Conservation (phyloP, 2,113 vertebrate genomes). For the Eira barbara region DNA sequence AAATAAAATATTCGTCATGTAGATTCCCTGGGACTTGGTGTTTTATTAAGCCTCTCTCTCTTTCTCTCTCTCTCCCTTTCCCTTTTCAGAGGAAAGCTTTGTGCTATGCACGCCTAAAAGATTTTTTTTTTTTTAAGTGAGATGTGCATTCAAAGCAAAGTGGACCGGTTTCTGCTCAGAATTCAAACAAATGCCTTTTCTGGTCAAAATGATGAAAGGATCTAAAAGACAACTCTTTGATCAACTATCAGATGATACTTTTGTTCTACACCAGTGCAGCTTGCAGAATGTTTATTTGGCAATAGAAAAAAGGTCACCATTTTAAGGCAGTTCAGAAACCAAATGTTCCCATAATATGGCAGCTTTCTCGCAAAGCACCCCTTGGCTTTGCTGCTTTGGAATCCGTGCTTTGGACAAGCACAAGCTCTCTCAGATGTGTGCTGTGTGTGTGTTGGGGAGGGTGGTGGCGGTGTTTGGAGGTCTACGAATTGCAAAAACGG, state of each 20-base stretch:
- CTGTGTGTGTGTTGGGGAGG: background rate
- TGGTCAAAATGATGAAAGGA: slow-evolving; percentile 43
- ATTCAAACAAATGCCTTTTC: slow-evolving; percentile 39
- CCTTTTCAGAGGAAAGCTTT: background rate
- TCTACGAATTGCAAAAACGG: background rate
- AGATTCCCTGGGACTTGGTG: slow-evolving; percentile 41
- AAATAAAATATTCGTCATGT: slow-evolving; percentile 56
- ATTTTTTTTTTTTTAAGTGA: background rate
- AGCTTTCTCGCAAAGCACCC: slow-evolving; percentile 66
- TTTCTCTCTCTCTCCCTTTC: background rate
- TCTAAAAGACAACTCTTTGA: slow-evolving; percentile 42
- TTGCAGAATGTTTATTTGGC: slow-evolving; percentile 73
- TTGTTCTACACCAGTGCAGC: slow-evolving; percentile 64
- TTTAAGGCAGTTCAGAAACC: slow-evolving; percentile 77
- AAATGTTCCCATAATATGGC: slow-evolving; percentile 77
- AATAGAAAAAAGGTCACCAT: slow-evolving; percentile 72
- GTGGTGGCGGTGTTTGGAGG: background rate
- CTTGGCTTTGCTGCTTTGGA: slow-evolving; percentile 64
- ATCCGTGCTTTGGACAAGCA: slow-evolving; percentile 63
- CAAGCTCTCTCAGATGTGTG: background rate
- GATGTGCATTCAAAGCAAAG: background rate
- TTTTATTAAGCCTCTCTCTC: slow-evolving; percentile 28
- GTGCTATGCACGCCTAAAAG: background rate
- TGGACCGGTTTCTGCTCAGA: background rate
- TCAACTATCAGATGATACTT: slow-evolving; percentile 53